Conservation (phyloP, 2,797 vertebrate genomes). For the Schizopygopsis malacanthus region DNA sequence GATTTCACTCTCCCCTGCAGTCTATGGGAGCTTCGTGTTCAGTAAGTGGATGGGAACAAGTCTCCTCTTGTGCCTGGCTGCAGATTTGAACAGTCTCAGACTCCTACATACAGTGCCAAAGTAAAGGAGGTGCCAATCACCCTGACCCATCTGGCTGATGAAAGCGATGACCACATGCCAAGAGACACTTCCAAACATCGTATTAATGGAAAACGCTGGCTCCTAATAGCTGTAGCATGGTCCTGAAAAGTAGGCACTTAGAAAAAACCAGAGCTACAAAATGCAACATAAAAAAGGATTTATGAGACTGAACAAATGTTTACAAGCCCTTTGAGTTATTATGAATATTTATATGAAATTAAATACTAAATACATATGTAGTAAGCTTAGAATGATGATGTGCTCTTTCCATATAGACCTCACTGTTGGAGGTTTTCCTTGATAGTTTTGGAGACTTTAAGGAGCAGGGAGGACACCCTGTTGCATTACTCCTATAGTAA, state of each 20-base stretch:
- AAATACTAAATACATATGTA: neutral
- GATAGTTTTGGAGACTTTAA: constrained; percentile 35
- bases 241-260: constrained; percentile 17
- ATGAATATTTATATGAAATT: constrained; percentile 9
- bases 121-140: constrained; percentile 30
- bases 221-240: neutral
- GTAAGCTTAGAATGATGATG: constrained; percentile 7
- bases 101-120: constrained; percentile 18
- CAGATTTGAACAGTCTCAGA: constrained; percentile 35
- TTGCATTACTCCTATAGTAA: constrained; percentile 7
- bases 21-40: constrained; percentile 22
- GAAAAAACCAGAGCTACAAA: constrained; percentile 28
- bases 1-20: constrained; percentile 56
- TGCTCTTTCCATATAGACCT: constrained; percentile 42
- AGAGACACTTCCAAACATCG: constrained; percentile 24
- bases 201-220: constrained; percentile 38
- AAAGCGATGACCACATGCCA: constrained; percentile 38
- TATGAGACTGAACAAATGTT: constrained; percentile 30
- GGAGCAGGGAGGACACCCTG: constrained; percentile 5
- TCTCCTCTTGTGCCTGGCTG: constrained; percentile 39
- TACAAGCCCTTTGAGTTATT: constrained; percentile 26
- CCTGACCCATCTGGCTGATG: constrained; percentile 44
- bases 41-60: constrained; percentile 42
- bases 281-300: constrained; percentile 28
- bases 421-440: constrained; percentile 34